phyloP scores from a whole-genome alignment of 2,797 vertebrate genomes.

The Sandelia bainsii region DNA sequence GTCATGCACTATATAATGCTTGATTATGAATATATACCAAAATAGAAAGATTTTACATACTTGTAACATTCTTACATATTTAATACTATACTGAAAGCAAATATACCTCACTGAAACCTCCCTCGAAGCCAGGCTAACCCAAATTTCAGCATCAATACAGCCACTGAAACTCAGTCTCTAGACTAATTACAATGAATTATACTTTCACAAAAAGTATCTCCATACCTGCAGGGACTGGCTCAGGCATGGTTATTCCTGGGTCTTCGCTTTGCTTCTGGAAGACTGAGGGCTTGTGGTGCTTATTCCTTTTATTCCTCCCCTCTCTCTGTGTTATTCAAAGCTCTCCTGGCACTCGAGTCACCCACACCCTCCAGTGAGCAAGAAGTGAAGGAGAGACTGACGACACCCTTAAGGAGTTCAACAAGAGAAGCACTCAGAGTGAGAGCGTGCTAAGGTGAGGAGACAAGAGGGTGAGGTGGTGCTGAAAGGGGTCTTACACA shows the following conservation, averaged over 20 bases:
- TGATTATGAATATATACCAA: neutral
- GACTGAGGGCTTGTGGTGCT: slow-evolving; percentile 64
- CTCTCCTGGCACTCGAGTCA: slow-evolving; percentile 77
- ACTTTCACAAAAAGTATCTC: slow-evolving; percentile 53
- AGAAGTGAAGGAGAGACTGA: slow-evolving; percentile 49
- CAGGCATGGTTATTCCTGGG: slow-evolving; percentile 80
- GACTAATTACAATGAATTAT: slow-evolving; percentile 61
- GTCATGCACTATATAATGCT: neutral
- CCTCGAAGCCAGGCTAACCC: slow-evolving; percentile 2
- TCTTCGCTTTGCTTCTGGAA: slow-evolving; percentile 70
- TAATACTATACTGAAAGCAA: slow-evolving; percentile 14
- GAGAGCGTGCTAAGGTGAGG: slow-evolving; percentile 37
- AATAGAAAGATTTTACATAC: neutral
- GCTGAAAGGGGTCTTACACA: slow-evolving; percentile 45
- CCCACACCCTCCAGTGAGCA: slow-evolving; percentile 75
- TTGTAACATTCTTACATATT: slow-evolving; percentile 21
- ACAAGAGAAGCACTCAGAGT: slow-evolving; percentile 41
- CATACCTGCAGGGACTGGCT: slow-evolving; percentile 78
- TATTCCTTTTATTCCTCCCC: slow-evolving; percentile 82
- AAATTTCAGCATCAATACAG: slow-evolving; percentile 30
- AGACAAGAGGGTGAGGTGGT: slow-evolving; percentile 34
- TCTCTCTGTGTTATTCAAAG: slow-evolving; percentile 78
- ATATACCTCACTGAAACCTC: slow-evolving; percentile 9
- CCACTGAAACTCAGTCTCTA: slow-evolving; percentile 30
- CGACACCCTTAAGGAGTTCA: slow-evolving; percentile 71